phyloP scores from a whole-genome alignment of 53 echinoderm and acorn worm genomes.

The Henricia sp. region DNA sequence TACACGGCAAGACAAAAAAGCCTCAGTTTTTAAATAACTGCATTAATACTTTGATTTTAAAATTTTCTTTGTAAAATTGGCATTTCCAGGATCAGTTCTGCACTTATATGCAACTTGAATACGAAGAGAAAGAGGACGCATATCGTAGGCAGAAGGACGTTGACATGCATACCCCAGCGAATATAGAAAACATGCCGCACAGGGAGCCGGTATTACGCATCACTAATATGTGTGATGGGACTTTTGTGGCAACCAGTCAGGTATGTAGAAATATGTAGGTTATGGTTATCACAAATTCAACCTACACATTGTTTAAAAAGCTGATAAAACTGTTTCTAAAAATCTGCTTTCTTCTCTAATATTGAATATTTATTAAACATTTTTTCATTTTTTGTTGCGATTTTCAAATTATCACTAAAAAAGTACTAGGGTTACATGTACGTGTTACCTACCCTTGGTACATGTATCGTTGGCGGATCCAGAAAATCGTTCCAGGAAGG shows the following conservation, averaged over 20 bases:
- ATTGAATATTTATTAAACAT: neutral
- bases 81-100: slow-evolving; percentile 94
- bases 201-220: slow-evolving; percentile 81
- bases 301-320: neutral
- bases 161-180: slow-evolving; percentile 87
- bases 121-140: slow-evolving; percentile 97
- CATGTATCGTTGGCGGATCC: too few relatives aligned
- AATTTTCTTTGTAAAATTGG: too few relatives aligned
- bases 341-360: neutral
- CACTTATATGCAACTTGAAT: slow-evolving; percentile 99
- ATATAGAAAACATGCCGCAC: slow-evolving; percentile 80
- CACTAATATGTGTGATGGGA: slow-evolving; percentile 86
- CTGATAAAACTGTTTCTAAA: too few relatives aligned
- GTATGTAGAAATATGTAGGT: slow-evolving; percentile 18
- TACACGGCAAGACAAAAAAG: too few relatives aligned
- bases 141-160: slow-evolving; percentile 95
- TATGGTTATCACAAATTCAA: neutral
- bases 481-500: too few relatives aligned
- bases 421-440: too few relatives aligned
- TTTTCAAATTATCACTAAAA: too few relatives aligned
- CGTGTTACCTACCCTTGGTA: too few relatives aligned
- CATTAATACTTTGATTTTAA: too few relatives aligned
- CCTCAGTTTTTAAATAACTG: too few relatives aligned
- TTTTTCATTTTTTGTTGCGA: neutral
- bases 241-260: slow-evolving; percentile 94